These are phyloP conservation scores for Phymorhynchus buccinoides DNA, from an alignment of 1,140 invertebrate genomes.

Conservation along the genomic window DNA sequence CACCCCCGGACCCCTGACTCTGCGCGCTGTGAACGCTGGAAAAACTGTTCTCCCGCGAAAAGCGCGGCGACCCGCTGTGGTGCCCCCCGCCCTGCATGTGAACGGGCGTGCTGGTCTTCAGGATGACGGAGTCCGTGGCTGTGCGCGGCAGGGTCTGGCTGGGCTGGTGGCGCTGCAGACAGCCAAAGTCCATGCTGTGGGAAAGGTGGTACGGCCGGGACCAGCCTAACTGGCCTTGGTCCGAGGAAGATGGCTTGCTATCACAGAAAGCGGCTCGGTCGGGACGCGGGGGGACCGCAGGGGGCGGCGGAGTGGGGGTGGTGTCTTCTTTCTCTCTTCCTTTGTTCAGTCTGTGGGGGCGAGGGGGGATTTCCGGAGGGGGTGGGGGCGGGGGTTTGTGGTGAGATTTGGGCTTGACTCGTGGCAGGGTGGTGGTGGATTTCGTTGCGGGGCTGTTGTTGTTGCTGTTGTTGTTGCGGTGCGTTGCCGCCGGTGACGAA, in stretches of 20 bases:
- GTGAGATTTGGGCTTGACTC: too few relatives aligned
- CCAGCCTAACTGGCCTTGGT: conserved; percentile 11
- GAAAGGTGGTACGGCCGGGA: conserved; percentile 58
- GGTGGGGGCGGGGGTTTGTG: conserved; percentile 31
- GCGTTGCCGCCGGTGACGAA: conserved; percentile 44
- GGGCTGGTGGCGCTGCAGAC: conserved; percentile 45
- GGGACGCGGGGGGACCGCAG: conserved; percentile 32
- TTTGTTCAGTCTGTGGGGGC: conserved; percentile 19
- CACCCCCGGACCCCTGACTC: conserved; percentile 27
- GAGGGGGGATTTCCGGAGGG: conserved; percentile 49
- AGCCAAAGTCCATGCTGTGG: conserved; percentile 65
- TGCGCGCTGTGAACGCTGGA: conserved; percentile 35
- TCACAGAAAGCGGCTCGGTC: conserved; percentile 39
- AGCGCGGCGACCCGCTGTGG: conserved; percentile 34
- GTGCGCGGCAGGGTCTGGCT: conserved; percentile 61
- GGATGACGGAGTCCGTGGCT: conserved; percentile 66
- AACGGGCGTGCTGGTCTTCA: conserved; percentile 51
- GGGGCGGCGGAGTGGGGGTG: not conserved
- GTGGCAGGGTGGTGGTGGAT: too few relatives aligned
- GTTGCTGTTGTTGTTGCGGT: conserved; percentile 46
- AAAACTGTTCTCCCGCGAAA: conserved; percentile 57
- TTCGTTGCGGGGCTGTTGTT: conserved; percentile 27
- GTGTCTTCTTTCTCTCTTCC: not conserved
- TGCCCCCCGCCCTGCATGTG: conserved; percentile 46
- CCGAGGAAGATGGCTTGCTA: conserved; percentile 39